Conservation (phyloP, 2,113 vertebrate species). For the Origma solitaria region DNA sequence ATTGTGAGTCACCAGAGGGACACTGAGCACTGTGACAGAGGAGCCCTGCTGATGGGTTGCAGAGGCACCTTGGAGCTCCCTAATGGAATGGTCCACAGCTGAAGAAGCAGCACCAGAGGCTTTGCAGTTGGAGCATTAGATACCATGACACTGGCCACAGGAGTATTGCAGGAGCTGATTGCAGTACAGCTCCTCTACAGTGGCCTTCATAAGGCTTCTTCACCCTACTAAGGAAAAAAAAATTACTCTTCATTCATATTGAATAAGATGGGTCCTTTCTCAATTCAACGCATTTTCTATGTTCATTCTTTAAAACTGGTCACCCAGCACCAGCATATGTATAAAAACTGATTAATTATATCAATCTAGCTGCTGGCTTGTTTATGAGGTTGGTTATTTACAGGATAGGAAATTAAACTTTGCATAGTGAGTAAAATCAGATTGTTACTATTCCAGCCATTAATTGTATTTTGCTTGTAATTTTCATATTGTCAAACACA, state of each 20-base stretch:
- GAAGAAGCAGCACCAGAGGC: neutral
- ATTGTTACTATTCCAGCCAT: neutral
- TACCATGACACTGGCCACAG: neutral
- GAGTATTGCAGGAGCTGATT: neutral
- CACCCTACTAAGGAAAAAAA: neutral
- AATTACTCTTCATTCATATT: neutral
- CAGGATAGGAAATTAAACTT: neutral
- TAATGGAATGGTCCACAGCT: neutral
- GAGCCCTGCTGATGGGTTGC: neutral
- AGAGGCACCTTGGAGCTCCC: neutral
- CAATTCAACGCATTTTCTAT: neutral
- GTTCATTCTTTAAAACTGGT: neutral
- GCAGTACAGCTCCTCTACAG: neutral
- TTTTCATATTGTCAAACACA: neutral
- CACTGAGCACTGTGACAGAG: neutral
- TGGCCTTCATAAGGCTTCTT: neutral
- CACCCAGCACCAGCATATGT: neutral
- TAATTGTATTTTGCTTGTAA: conserved; percentile 5
- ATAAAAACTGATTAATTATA: conserved; percentile 2
- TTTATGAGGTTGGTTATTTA: conserved; percentile 3
- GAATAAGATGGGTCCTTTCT: neutral
- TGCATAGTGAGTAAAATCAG: neutral
- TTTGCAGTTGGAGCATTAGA: neutral
- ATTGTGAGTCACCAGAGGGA: neutral
- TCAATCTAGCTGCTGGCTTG: neutral